Evolutionary conservation across 2,888 invertebrate genomes (phyloP).

Genomic region (Thecophora atra): DNA sequence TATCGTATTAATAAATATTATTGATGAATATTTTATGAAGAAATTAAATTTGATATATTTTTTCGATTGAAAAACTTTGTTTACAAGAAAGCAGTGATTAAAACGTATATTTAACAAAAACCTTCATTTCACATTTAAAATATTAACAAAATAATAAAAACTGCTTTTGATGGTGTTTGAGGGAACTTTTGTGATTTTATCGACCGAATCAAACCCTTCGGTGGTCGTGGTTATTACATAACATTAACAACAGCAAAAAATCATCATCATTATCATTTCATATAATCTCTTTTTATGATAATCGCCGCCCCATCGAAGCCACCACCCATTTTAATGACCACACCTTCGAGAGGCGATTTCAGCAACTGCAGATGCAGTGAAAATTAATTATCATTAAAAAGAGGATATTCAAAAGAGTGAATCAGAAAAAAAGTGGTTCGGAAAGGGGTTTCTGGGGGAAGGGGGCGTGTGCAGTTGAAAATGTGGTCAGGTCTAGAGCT

Average conservation of each 20-base stretch:
- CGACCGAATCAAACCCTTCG: background rate
- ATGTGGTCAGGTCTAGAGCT: background rate
- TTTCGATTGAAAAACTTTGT: too few relatives aligned
- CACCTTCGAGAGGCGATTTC: slow-evolving; percentile 6
- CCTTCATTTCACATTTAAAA: too few relatives aligned
- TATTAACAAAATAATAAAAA: too few relatives aligned
- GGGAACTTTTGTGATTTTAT: background rate
- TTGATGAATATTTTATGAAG: too few relatives aligned
- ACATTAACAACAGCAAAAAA: slow-evolving; percentile 7
- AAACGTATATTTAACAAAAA: too few relatives aligned
- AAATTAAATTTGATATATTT: too few relatives aligned
- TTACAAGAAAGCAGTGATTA: too few relatives aligned
- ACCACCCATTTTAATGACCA: slow-evolving; percentile 22
- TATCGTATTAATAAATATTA: too few relatives aligned
- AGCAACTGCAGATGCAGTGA: slow-evolving; percentile 13
- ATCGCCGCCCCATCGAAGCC: background rate
- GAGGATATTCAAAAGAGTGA: background rate
- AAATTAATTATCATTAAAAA: slow-evolving; percentile 20
- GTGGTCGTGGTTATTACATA: background rate
- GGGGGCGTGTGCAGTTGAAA: background rate
- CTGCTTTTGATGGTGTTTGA: background rate
- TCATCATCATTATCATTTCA: background rate
- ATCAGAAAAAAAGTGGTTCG: background rate
- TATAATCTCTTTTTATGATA: background rate
- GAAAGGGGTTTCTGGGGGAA: background rate